Evolutionary conservation across 2,888 invertebrate species (phyloP).

Genomic region (Encarsia formosa): DNA sequence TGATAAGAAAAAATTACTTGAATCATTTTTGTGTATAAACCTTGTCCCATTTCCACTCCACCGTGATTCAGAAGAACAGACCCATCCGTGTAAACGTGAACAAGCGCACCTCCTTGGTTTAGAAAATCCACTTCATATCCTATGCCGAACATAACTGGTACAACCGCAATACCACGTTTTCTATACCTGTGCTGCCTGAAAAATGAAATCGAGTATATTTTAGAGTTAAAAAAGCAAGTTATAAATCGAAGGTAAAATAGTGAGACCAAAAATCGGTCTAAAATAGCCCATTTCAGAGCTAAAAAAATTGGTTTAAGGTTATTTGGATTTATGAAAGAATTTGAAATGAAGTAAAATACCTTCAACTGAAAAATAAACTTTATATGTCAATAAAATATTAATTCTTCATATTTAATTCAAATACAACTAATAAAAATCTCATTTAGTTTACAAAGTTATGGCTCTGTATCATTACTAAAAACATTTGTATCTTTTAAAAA

Average conservation of each 20-base stretch:
- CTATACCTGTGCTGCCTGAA: constrained; percentile 71
- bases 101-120: constrained; percentile 81
- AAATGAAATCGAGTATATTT: too few species aligned
- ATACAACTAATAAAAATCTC: too few species aligned
- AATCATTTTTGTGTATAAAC: constrained; percentile 88
- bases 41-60: constrained; percentile 93
- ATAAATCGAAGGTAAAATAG: background rate
- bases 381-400: too few species aligned
- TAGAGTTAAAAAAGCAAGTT: background rate
- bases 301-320: too few species aligned
- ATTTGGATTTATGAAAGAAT: too few species aligned
- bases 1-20: constrained; percentile 54
- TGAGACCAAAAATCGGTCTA: too few species aligned
- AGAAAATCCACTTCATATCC: constrained; percentile 68
- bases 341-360: too few species aligned
- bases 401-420: too few species aligned
- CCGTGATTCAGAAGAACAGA: constrained; percentile 83
- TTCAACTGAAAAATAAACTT: too few species aligned
- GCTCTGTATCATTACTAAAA: background rate
- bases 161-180: constrained; percentile 74
- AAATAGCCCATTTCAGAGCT: too few species aligned
- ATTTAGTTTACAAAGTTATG: too few species aligned
- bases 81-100: constrained; percentile 80
- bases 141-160: constrained; percentile 79
- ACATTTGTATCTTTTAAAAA: background rate